These are phyloP conservation scores for Malacoctenus gilli DNA, from an alignment of 2,797 vertebrate genomes.

Conservation along the genomic window DNA sequence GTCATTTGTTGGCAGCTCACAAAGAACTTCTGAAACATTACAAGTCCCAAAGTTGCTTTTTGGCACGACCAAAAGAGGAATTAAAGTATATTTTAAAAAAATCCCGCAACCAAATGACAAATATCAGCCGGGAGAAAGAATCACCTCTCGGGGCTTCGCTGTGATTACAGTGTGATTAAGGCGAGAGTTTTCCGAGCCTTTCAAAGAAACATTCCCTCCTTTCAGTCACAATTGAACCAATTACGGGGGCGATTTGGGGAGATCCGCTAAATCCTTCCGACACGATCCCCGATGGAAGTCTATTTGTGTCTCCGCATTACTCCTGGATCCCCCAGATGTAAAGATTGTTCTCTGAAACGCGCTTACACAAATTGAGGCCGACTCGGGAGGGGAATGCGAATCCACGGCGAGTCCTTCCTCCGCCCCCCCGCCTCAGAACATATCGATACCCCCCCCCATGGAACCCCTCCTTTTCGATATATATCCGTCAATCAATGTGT, in stretches of 20 bases:
- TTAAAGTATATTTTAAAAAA: too few species aligned
- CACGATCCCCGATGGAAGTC: conserved; percentile 29
- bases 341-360: conserved; percentile 19
- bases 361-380: conserved; percentile 18
- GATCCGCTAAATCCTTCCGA: conserved; percentile 44
- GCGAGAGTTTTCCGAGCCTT: too few species aligned
- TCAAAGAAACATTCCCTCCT: too few species aligned
- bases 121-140: too few species aligned
- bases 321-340: conserved; percentile 17
- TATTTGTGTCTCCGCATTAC: conserved; percentile 22
- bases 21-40: too few species aligned
- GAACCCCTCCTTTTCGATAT: conserved; percentile 1
- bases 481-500: conserved; percentile 12
- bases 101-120: too few species aligned
- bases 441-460: not conserved
- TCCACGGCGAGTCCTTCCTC: not conserved
- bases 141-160: too few species aligned
- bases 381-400: conserved; percentile 25
- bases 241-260: conserved; percentile 2
- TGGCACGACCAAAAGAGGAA: too few species aligned
- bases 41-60: too few species aligned
- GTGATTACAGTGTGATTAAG: too few species aligned
- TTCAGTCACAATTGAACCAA: too few species aligned
- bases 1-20: too few species aligned
- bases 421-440: conserved; percentile 1